Base-by-base conservation (phyloP, 2,113 vertebrate genomes). In the Paramormyrops kingsleyae region DNA sequence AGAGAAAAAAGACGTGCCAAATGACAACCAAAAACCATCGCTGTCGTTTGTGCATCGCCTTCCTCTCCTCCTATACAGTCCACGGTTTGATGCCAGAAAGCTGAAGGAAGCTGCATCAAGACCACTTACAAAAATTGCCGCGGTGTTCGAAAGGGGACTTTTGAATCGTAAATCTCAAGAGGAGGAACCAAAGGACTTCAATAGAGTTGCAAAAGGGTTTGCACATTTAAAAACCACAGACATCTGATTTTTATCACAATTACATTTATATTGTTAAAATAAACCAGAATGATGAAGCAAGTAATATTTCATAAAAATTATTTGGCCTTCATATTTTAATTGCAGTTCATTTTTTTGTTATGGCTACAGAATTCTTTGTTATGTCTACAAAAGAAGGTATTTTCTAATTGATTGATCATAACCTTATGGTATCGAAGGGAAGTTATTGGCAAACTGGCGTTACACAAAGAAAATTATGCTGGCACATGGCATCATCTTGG, bases 41-140 rank as follows among this genome's bases (percentile, higher is more conserved):
- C 95, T 96, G 0, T 91, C 95, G 0, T 96, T 96, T 89, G 91
- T 93, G 0, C 90, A 95, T 62, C 96, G 96, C 39, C 93, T 98
- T 24, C 97, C 98, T 5, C 94, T 99, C 90, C 95, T 99, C 19
- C 94, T 99, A 0, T 97, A 96, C 42, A 96, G 97, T 52, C 99
- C 99, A 1, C 96, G 92, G 3, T 99, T 99, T 50, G 96, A 99
- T 0, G 99, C 99, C 35, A 96, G 98, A 59, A 98, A 95, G 88
- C 95, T 99, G 5, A 98, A 92, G 92, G 98, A 99, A 85, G 96
- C 96, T 5, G 97, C 97, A 1, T 92, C 96, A 5, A 95, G 96
- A 87, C 96, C 97, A 8, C 95, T 97, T 52, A 95, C 96, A 1
- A 95, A 94, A 87, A 93, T 96, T 52, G 95, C 93, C 52, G 93